Evolutionary conservation across 2,888 invertebrate genomes (phyloP).

Genomic region (Pegoplata infirma): DNA sequence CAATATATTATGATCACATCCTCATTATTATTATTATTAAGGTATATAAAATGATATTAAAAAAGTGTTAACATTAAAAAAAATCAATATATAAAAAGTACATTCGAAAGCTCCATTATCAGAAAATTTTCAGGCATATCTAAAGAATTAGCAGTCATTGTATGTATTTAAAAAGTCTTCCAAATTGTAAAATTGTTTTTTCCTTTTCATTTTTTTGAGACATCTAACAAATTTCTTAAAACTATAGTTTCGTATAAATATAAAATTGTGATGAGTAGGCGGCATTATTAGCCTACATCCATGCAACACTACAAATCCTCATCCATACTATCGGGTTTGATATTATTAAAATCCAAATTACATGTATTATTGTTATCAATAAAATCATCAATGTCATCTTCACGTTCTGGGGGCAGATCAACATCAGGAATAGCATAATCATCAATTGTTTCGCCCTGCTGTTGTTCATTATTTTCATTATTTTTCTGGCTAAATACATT

Average conservation of each 20-base stretch:
- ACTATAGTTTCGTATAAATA: slow-evolving; percentile 22
- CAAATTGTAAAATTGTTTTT: background rate
- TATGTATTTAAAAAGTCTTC: slow-evolving; percentile 10
- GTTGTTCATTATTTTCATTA: slow-evolving; percentile 11
- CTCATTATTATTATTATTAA: slow-evolving; percentile 11
- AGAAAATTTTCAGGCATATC: slow-evolving; percentile 8
- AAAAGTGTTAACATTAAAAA: slow-evolving; percentile 18
- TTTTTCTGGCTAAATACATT: slow-evolving; percentile 58
- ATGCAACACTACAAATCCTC: slow-evolving; percentile 71
- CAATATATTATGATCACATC: slow-evolving; percentile 34
- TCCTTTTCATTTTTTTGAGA: too few relatives aligned
- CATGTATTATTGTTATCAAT: slow-evolving; percentile 75
- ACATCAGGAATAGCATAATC: slow-evolving; percentile 46
- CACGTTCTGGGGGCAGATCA: slow-evolving; percentile 43
- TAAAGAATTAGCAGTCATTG: slow-evolving; percentile 36
- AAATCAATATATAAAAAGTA: slow-evolving; percentile 2
- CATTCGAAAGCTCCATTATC: slow-evolving; percentile 17
- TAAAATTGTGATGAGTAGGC: background rate
- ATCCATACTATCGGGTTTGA: slow-evolving; percentile 73
- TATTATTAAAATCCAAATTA: slow-evolving; percentile 78
- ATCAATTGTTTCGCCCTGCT: slow-evolving; percentile 16
- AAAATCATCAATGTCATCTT: slow-evolving; percentile 67
- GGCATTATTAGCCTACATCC: background rate
- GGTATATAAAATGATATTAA: slow-evolving; percentile 16
- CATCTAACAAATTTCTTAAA: slow-evolving; percentile 27